Percentiles rank a stretch among this genome's conserved stretches.
These are phyloP conservation scores for Heliornis fulica DNA, from an alignment of 2,113 vertebrate genomes.

Conservation along the genomic window DNA sequence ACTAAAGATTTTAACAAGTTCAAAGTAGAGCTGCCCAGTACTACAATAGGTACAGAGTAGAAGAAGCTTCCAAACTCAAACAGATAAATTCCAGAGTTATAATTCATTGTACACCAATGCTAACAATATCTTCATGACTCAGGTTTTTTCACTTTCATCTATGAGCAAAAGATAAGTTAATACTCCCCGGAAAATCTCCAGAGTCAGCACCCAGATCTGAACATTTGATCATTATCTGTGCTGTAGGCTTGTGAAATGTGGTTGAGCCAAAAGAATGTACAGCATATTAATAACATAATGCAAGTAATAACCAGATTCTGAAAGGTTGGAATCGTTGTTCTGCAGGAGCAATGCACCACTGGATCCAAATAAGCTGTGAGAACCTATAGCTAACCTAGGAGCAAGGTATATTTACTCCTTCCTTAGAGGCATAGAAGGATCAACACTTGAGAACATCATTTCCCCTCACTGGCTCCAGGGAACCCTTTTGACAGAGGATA, in stretches of 20 bases:
- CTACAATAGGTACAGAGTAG: not conserved
- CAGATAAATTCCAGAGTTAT: not conserved
- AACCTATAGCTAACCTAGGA: not conserved
- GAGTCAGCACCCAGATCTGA: not conserved
- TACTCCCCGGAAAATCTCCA: not conserved
- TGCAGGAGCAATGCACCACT: not conserved
- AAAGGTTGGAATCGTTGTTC: not conserved
- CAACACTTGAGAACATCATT: not conserved
- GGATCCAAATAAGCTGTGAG: not conserved
- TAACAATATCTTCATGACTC: not conserved
- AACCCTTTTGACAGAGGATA: not conserved
- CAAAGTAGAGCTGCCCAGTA: not conserved
- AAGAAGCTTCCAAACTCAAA: not conserved
- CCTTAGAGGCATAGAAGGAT: not conserved
- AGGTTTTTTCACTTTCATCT: not conserved
- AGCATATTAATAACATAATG: not conserved
- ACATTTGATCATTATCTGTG: not conserved
- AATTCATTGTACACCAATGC: not conserved
- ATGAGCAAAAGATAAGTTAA: not conserved
- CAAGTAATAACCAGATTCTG: not conserved
- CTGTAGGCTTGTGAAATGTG: not conserved
- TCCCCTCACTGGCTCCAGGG: not conserved
- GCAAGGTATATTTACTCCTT: not conserved
- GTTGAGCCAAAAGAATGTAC: not conserved
- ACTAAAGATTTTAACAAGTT: not conserved